Conservation (phyloP, 2,797 vertebrate genomes). For the Mus caroli region DNA sequence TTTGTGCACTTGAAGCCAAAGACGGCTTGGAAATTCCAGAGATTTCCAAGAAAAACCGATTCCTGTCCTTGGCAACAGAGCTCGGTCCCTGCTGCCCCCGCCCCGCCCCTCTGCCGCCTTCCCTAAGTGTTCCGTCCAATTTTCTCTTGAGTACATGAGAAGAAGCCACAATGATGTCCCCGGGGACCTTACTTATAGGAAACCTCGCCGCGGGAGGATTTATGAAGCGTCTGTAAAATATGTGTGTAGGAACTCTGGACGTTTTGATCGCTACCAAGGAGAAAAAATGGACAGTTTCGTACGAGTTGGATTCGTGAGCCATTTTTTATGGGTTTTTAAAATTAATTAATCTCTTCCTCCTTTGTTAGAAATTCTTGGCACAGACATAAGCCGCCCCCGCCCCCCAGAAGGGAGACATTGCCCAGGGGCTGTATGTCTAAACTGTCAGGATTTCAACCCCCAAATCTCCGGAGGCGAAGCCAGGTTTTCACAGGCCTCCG, state of each 20-base stretch:
- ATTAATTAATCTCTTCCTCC: constrained; percentile 81
- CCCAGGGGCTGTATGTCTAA: constrained; percentile 82
- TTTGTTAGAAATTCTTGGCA: constrained; percentile 84
- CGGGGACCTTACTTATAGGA: constrained; percentile 80
- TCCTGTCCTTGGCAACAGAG: constrained; percentile 67
- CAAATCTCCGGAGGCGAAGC: constrained; percentile 73
- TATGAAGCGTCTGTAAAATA: constrained; percentile 78
- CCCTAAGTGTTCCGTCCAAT: constrained; percentile 85
- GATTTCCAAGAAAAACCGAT: constrained; percentile 66
- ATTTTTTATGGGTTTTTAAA: constrained; percentile 76
- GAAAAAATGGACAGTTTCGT: constrained; percentile 77
- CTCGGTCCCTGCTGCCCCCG: neutral
- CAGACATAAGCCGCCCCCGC: constrained; percentile 28
- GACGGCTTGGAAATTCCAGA: constrained; percentile 69
- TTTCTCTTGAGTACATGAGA: constrained; percentile 84
- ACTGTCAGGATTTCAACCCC: constrained; percentile 81
- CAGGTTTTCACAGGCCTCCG: constrained; percentile 37
- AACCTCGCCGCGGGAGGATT: constrained; percentile 76
- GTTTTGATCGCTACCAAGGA: constrained; percentile 75
- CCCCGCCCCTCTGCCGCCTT: constrained; percentile 47
- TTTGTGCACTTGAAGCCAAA: constrained; percentile 35
- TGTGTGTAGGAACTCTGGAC: constrained; percentile 72
- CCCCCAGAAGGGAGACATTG: constrained; percentile 75
- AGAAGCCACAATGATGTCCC: constrained; percentile 84
- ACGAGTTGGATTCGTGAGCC: constrained; percentile 57